Percentiles rank a stretch among this genome's conserved stretches.
phyloP scores from a whole-genome alignment of 2,888 invertebrate species.

The Zhuqinia jingwanae region DNA sequence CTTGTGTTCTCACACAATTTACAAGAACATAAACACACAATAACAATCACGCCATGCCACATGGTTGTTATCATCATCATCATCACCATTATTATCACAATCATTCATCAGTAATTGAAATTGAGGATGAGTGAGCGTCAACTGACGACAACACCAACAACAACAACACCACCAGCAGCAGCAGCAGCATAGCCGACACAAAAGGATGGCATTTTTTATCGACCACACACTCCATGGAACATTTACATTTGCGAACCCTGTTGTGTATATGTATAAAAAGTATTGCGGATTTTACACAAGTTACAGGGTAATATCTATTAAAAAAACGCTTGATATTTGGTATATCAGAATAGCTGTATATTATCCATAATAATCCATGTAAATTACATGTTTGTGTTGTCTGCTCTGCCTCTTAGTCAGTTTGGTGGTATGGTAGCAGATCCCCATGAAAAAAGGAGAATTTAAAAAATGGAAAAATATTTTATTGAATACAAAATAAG shows the following conservation, averaged over 20 bases:
- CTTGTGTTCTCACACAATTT: slow-evolving; percentile 40
- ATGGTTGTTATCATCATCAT: not conserved
- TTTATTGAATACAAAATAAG: slow-evolving; percentile 16
- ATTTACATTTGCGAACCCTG: not conserved
- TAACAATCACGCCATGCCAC: slow-evolving; percentile 21
- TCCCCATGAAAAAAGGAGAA: not conserved
- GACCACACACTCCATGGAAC: slow-evolving; percentile 1
- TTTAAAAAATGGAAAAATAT: slow-evolving; percentile 10
- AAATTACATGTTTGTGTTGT: not conserved
- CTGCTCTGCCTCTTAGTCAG: not conserved
- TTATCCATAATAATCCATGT: slow-evolving; percentile 14
- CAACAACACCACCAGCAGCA: not conserved
- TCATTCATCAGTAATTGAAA: slow-evolving; percentile 17
- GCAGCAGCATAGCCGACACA: not conserved
- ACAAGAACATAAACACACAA: not conserved
- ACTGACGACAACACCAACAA: not conserved
- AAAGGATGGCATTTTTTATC: not conserved
- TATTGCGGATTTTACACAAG: not conserved
- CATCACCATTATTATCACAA: not conserved
- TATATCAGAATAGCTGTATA: not conserved
- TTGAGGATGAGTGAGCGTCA: not conserved
- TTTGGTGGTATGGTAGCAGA: slow-evolving; percentile 8
- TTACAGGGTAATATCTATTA: too few species aligned
- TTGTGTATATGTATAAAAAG: not conserved
- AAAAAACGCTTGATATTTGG: too few species aligned